Base-by-base conservation (phyloP, 2,113 vertebrate genomes). In the Amia ocellicauda region DNA sequence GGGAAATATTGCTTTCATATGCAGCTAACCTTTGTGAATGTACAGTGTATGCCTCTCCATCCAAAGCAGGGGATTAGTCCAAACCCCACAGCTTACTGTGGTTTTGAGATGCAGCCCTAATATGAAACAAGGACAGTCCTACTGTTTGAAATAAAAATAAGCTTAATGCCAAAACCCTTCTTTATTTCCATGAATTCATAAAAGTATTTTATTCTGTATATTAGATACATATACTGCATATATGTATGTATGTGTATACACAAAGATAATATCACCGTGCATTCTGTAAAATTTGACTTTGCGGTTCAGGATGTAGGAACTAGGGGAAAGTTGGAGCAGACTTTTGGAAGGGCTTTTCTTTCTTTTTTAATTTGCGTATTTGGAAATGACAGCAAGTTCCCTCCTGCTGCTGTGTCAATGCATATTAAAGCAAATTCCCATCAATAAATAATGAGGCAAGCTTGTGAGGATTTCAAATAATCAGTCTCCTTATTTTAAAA, bases 61-160 rank as follows among this genome's bases (percentile, higher is more conserved):
- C 66, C 63, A 62, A 74, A 80, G 61, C 67, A 70, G 61, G 64
- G 75, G 75, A 80, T 78, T 78, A 74, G 61, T 53, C 57, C 36
- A 55, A 76, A 74, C 59, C 71, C 63, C 71, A 27, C 29, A 69
- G 78, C 71, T 72, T 71, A 80, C 73, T 74, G 73, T 70, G 70
- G 70, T 56, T 72, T 63, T 68, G 62, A 50, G 41, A 57, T 63
- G 67, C 50, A 20, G 60, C 57, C 70, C 64, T 72, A 68, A 71
- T 52, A 63, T 68, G 64, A 64, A 64, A 67, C 47, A 63, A 17
- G 29, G 24, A 58, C 26, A 61, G 40, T 28, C 28, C 20, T 5
- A 27, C 31, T 29, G 22, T 41, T 41, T 23, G 3, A 22, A 49
- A 51, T 60, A 26, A 50, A 20, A 53, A 53, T 11, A 23, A 20